These are phyloP conservation scores for Muscicapa adusta DNA, from an alignment of 2,113 vertebrate genomes.

Conservation along the genomic window DNA sequence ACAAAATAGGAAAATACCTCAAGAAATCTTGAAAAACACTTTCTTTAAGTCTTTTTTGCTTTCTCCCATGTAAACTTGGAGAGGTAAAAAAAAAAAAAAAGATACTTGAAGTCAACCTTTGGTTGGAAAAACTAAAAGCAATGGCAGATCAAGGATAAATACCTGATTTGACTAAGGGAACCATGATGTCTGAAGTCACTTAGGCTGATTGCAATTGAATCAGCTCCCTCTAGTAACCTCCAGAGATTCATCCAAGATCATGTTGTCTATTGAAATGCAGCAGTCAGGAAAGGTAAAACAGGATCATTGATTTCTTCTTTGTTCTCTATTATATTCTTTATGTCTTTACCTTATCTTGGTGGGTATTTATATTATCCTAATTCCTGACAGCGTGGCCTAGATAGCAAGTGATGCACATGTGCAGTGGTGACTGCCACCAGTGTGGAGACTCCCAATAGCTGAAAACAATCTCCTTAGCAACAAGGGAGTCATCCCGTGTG, in stretches of 20 bases:
- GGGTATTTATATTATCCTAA: not conserved
- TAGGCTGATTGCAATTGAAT: slow-evolving; percentile 36
- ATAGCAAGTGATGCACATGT: not conserved
- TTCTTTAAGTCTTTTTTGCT: not conserved
- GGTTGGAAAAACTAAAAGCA: not conserved
- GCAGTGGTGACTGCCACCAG: not conserved
- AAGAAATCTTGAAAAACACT: not conserved
- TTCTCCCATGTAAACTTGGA: not conserved
- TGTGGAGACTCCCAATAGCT: not conserved
- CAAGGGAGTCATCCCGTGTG: not conserved
- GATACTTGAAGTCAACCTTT: not conserved
- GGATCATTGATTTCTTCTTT: slow-evolving; percentile 40
- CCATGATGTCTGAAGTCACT: slow-evolving; percentile 39
- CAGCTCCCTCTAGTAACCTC: slow-evolving; percentile 10
- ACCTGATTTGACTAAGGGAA: slow-evolving; percentile 9
- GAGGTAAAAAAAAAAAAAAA: not conserved
- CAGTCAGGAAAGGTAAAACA: slow-evolving; percentile 39
- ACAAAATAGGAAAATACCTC: not conserved
- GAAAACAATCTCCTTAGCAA: slow-evolving; percentile 23
- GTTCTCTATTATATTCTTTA: not conserved
- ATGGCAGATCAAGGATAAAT: not conserved
- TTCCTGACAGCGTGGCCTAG: not conserved
- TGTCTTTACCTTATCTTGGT: not conserved
- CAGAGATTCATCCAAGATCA: slow-evolving; percentile 21
- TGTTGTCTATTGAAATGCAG: slow-evolving; percentile 36